Percentiles rank a stretch among this genome's conserved stretches.
phyloP scores from a whole-genome alignment of 2,797 vertebrate genomes.

The Melanotaenia pygmaea region DNA sequence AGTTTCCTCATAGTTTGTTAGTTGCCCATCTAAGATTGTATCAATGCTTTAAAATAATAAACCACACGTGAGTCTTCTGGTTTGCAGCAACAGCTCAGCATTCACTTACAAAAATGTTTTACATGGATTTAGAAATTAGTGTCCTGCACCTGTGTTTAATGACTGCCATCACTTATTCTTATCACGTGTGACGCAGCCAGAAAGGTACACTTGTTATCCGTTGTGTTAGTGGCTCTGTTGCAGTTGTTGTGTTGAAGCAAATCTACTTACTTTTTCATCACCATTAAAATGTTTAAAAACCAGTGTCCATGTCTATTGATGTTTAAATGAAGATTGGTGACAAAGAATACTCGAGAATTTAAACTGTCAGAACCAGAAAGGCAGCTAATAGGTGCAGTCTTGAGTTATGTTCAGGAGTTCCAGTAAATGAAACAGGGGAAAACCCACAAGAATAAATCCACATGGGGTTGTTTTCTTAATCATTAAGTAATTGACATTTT shows the following conservation, averaged over 20 bases:
- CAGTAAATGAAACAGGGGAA: neutral
- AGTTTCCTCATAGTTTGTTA: conserved; percentile 3
- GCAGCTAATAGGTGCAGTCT: neutral
- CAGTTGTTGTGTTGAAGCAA: conserved; percentile 30
- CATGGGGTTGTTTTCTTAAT: neutral
- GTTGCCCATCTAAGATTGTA: conserved; percentile 18
- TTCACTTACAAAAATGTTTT: conserved; percentile 3
- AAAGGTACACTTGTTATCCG: conserved; percentile 15
- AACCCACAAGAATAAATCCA: no score
- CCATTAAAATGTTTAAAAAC: conserved; percentile 49
- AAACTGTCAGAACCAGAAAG: neutral
- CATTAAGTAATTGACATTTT: neutral
- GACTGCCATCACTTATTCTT: conserved; percentile 5
- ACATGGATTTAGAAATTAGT: conserved; percentile 10
- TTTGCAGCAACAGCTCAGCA: conserved; percentile 14
- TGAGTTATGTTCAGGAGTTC: neutral
- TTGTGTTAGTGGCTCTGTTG: conserved; percentile 27
- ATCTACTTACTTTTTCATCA: conserved; percentile 27
- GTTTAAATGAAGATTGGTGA: conserved; percentile 6
- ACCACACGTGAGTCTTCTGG: conserved; percentile 3
- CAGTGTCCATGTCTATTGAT: neutral
- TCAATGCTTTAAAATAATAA: conserved; percentile 17
- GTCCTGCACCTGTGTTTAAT: conserved; percentile 13
- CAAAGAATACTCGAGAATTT: neutral
- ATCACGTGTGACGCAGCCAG: conserved; percentile 4